Evolutionary conservation across 2,797 vertebrate genomes (phyloP), one percentile per base, ranked within the genome.

Genomic region (Allobates femoralis): DNA sequence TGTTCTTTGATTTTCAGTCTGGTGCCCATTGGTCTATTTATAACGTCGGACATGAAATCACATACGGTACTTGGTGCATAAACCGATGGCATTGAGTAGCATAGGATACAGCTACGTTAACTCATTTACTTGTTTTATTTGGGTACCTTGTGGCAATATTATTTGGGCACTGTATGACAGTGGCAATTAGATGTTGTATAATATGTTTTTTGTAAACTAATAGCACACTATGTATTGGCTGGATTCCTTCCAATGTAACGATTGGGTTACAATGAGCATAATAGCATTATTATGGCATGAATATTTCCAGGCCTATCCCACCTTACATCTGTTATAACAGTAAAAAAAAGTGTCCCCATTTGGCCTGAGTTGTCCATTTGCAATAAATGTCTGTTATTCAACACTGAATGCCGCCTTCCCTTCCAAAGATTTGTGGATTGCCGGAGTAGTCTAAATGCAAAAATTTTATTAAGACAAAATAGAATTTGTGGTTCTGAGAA

Each of bases 401-500:
- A 15, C 60, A 64, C 26, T 30, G 1, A 66, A n/a, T 7, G 5
- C 16, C 19, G 46, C 16, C 23, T 71, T 41, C 16, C 34, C 67
- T 71, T 41, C 12, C 41, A 26, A 12, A 26, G 41, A 5, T 50
- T 16, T 3, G 16, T 34, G 14, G 16, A 15, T 69, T 6, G 6
- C 30, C 6, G 1, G 1, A 21, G n/a, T 21, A 83, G 58, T 41
- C 19, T 83, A 32, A n/a, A 73, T 41, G 51, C 46, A 73, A 41
- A 15, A 41, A 3, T 11, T 34, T 28, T 32, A 28, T 30, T 67
- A 14, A 79, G 76, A 80, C 21, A 55, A 32, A 55, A 26, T 75
- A 41, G 28, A 32, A 66, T 74, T 60, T 50, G 67, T 55, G 41
- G 67, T 81, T 86, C 79, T 71, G 53, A 21, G 34, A 69, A 84